A percentile compares a stretch with the other conserved stretches of the same genome.
Conservation (phyloP, 2,797 vertebrate genomes). For the Natrix natrix region DNA sequence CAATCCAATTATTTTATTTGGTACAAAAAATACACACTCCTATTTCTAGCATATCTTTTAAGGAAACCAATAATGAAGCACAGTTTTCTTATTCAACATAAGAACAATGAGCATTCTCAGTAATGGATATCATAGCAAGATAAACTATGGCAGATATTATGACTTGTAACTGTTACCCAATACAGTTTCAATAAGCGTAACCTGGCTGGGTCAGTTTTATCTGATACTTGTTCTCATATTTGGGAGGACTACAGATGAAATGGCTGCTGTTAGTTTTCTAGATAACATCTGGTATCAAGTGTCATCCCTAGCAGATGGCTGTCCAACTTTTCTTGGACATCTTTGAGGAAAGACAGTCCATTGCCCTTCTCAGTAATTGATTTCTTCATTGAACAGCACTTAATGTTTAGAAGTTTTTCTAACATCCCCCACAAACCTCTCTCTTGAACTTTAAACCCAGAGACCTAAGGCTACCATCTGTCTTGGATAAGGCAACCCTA, state of each 20-base stretch:
- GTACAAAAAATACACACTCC: not conserved
- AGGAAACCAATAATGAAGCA: not conserved
- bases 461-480: not conserved
- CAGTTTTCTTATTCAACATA: constrained; percentile 44
- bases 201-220: constrained; percentile 34
- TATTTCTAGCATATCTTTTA: not conserved
- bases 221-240: constrained; percentile 17
- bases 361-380: not conserved
- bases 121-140: constrained; percentile 22
- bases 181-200: constrained; percentile 37
- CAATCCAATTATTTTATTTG: not conserved
- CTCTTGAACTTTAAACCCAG: not conserved
- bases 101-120: constrained; percentile 34
- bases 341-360: not conserved
- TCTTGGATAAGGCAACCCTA: not conserved
- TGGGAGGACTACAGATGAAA: constrained; percentile 28
- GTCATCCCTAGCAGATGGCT: not conserved
- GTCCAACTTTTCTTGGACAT: not conserved
- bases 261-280: constrained; percentile 34
- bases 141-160: not conserved
- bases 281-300: constrained; percentile 31
- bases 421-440: not conserved
- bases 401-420: not conserved
- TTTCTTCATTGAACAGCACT: not conserved
- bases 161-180: constrained; percentile 23